Percentiles rank a stretch among this genome's conserved stretches.
Evolutionary conservation across 2,797 vertebrate genomes (phyloP).

Genomic region (Tolypeutes matacus): DNA sequence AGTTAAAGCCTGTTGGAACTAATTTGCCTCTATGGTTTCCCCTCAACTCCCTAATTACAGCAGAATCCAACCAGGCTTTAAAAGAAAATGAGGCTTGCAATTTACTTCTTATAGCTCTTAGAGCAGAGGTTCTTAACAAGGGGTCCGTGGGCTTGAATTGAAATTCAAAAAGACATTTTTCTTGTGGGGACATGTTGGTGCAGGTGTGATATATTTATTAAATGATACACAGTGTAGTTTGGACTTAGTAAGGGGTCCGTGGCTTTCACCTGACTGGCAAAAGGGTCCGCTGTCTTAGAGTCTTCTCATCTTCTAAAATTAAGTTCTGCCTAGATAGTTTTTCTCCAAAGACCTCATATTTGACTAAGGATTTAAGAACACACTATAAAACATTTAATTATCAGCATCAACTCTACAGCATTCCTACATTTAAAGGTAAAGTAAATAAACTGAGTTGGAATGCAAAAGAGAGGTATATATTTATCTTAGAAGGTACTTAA

Average conservation of each 20-base stretch:
- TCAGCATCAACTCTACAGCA: neutral
- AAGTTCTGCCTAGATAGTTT: conserved; percentile 51
- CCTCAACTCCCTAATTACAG: conserved; percentile 53
- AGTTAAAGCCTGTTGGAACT: conserved; percentile 58
- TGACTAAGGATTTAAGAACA: conserved; percentile 65
- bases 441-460: conserved; percentile 65
- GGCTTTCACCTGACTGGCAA: no score
- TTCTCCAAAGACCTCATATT: conserved; percentile 63
- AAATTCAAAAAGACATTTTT: no score
- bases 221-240: no score
- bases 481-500: conserved; percentile 57
- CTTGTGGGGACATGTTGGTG: no score
- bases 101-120: conserved; percentile 66
- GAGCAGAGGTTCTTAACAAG: neutral
- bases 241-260: no score
- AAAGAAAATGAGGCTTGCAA: conserved; percentile 70
- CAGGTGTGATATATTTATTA: no score
- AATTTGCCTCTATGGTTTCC: conserved; percentile 37
- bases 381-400: conserved; percentile 68
- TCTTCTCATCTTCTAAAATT: conserved; percentile 18
- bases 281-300: conserved; percentile 3
- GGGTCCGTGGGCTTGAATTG: no score
- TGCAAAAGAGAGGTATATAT: conserved; percentile 51
- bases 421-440: conserved; percentile 64
- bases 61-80: conserved; percentile 47